Base-by-base conservation (phyloP, 2,113 vertebrate genomes). In the Gorilla gorilla region DNA sequence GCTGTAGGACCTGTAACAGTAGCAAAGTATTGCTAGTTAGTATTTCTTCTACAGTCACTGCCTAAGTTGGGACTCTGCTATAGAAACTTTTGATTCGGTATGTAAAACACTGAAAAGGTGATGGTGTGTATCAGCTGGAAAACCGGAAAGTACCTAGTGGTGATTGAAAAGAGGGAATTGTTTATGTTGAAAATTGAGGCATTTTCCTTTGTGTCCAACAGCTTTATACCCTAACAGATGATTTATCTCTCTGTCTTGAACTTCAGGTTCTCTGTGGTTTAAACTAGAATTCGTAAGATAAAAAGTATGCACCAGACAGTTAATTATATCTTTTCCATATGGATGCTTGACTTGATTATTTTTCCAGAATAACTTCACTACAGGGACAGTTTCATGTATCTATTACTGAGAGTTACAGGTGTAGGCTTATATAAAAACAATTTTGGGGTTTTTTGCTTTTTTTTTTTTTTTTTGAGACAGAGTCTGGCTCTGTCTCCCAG, bases 191-290 rank as follows among this genome's bases (percentile, higher is more conserved):
- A 92, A 78, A 94, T 83, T 91, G 40, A 75, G 16, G n/a, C 10
- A 78, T 72, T 89, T 94, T 91, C 23, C 43, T 89, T 91, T 22
- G 0, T 75, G 17, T 80, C 52, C 27, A 64, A 30, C 61, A 64
- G 27, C 30, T 64, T 64, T 14, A 43, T 61, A 52, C 64, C 10
- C 32, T 87, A 22, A 38, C 25, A 30, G 20, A 30, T 88, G 25
- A 84, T 66, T 96, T 25, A 79, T 72, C 57, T 55, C 38, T 18
- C 43, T 88, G 3, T 16, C 68, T 93, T 93, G 68, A 88, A 30
- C 89, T 83, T 68, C 10, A 88, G 9, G 20, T 94, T 93, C 66
- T 95, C 64, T 95, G 68, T 88, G 6, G 5, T 93, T 95, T 76
- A 45, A 85, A 12, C n/a, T 17, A 90, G 25, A 79, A 93, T 66